Percentiles rank a stretch among this genome's conserved stretches.
phyloP scores from a whole-genome alignment of 2,888 invertebrate genomes.

The Physocephala rufipes region DNA sequence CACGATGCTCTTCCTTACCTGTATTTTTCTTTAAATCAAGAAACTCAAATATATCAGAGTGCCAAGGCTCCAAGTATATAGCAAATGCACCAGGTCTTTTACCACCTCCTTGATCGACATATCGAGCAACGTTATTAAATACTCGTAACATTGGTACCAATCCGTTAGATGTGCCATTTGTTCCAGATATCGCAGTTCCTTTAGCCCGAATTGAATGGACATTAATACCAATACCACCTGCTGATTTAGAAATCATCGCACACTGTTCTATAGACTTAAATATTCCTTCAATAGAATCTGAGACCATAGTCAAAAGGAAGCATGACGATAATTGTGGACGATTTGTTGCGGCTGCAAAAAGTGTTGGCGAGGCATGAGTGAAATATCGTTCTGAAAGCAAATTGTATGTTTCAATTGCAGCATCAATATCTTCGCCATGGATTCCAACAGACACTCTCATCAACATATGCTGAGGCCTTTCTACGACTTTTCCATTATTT shows the following conservation, averaged over 20 bases:
- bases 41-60: conserved; percentile 96
- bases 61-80: conserved; percentile 98
- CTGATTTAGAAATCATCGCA: conserved; percentile 94
- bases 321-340: conserved; percentile 95
- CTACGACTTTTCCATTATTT: conserved; percentile 90
- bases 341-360: conserved; percentile 93
- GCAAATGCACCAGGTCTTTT: conserved; percentile 98
- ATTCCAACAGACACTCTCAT: conserved; percentile 98
- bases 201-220: conserved; percentile 94
- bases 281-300: conserved; percentile 96
- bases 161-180: conserved; percentile 94
- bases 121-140: conserved; percentile 94
- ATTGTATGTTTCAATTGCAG: conserved; percentile 95
- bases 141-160: conserved; percentile 95
- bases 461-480: conserved; percentile 98
- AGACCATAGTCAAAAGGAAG: conserved; percentile 92
- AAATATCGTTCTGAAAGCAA: conserved; percentile 94
- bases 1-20: conserved; percentile 92
- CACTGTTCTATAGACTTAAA: conserved; percentile 91
- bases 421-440: conserved; percentile 91
- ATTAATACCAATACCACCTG: conserved; percentile 97
- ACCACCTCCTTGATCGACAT: conserved; percentile 98
- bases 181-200: conserved; percentile 92
- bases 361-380: conserved; percentile 97
- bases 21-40: conserved; percentile 95